Conservation (phyloP, 2,888 invertebrate species). For the Cephonodes hylas region DNA sequence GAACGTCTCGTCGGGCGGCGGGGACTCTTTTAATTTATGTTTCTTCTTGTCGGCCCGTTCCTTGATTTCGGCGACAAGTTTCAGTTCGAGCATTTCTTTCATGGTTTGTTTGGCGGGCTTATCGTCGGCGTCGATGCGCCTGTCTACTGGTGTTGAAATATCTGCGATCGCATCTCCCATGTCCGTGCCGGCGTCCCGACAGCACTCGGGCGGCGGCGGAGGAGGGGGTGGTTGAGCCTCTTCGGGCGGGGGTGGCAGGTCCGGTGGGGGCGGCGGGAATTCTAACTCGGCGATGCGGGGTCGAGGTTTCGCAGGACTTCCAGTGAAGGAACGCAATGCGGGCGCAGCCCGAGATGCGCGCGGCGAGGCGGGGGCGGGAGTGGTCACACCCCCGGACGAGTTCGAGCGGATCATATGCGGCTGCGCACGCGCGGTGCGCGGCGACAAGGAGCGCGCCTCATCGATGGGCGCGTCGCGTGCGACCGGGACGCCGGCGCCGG, state of each 20-base stretch:
- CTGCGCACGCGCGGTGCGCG: constrained; percentile 84
- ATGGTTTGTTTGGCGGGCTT: constrained; percentile 74
- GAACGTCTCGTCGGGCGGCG: constrained; percentile 51
- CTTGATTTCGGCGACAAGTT: constrained; percentile 91
- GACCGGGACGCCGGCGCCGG: constrained; percentile 43
- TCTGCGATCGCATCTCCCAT: constrained; percentile 76
- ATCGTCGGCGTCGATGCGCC: constrained; percentile 70
- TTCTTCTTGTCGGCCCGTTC: constrained; percentile 86
- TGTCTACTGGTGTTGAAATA: constrained; percentile 75
- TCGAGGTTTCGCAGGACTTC: constrained; percentile 87
- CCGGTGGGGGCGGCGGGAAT: constrained; percentile 92
- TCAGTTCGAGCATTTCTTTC: constrained; percentile 91
- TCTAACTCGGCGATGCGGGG: constrained; percentile 91
- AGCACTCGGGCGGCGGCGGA: constrained; percentile 77
- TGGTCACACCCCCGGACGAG: constrained; percentile 91
- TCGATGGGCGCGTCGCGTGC: constrained; percentile 78
- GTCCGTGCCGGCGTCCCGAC: constrained; percentile 15
- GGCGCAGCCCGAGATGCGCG: constrained; percentile 59
- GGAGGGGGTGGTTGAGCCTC: constrained; percentile 74
- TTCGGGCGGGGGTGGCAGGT: constrained; percentile 89
- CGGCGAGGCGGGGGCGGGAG: constrained; percentile 64
- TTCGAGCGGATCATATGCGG: constrained; percentile 95
- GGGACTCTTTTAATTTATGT: constrained; percentile 78
- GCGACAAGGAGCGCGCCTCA: constrained; percentile 82
- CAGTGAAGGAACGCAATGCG: constrained; percentile 81